phyloP scores from a whole-genome alignment of 2,888 invertebrate genomes.

The Ophion ventricosus region DNA sequence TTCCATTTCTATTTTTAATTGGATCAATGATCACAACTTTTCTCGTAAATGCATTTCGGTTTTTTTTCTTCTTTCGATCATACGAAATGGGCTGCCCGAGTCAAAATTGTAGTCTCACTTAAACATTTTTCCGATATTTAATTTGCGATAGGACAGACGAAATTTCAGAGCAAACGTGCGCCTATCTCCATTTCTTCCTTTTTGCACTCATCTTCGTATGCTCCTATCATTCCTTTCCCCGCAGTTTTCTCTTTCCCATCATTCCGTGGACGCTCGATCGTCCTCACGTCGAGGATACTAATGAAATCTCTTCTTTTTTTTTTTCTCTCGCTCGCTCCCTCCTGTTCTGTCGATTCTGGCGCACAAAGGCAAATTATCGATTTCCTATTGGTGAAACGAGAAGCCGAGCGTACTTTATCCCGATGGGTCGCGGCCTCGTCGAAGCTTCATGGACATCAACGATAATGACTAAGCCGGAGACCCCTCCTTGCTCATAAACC shows the following conservation, averaged over 20 bases:
- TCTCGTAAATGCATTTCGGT: neutral
- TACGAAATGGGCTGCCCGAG: no score
- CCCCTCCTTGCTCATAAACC: conserved; percentile 35
- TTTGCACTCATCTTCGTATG: conserved; percentile 20
- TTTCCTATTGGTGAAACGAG: conserved; percentile 70
- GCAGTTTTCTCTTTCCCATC: neutral
- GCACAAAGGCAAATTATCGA: conserved; percentile 70
- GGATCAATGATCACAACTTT: neutral
- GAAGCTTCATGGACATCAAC: conserved; percentile 27
- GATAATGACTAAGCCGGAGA: conserved; percentile 17
- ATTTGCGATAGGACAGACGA: neutral
- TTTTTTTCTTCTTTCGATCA: neutral
- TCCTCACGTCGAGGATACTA: conserved; percentile 29
- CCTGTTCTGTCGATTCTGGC: conserved; percentile 37
- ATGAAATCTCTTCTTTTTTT: conserved; percentile 34
- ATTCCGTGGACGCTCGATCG: conserved; percentile 27
- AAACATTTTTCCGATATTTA: neutral
- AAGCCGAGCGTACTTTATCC: conserved; percentile 67
- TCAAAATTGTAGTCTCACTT: neutral
- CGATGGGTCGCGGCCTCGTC: conserved; percentile 61
- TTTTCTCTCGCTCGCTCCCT: conserved; percentile 7
- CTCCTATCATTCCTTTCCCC: conserved; percentile 25
- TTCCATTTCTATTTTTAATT: conserved; percentile 1
- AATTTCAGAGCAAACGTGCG: conserved; percentile 34
- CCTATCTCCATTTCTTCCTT: conserved; percentile 13